Percentiles rank a stretch among this genome's conserved stretches.
phyloP scores from a whole-genome alignment of 2,797 vertebrate species.

The Lacerta viridis region DNA sequence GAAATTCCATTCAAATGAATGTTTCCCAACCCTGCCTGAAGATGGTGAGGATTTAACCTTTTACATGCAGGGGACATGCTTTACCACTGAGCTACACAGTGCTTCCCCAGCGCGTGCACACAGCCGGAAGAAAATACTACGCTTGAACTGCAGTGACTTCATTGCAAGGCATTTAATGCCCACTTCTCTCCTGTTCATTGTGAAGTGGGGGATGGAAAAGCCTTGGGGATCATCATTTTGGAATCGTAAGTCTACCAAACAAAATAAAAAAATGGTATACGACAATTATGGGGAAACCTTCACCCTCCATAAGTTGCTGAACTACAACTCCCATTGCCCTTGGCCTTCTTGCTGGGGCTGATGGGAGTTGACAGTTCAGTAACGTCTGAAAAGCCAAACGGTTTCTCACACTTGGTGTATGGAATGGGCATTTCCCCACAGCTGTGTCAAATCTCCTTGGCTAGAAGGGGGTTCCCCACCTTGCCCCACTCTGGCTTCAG shows the following conservation, averaged over 20 bases:
- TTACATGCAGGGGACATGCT: not conserved
- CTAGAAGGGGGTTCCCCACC: conserved; percentile 74
- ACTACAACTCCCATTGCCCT: too few species aligned
- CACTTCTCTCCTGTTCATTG: not conserved
- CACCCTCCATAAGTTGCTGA: too few species aligned
- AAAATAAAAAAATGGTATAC: not conserved
- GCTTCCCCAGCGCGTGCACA: not conserved
- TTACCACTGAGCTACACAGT: not conserved
- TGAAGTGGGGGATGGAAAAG: not conserved
- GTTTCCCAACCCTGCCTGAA: not conserved
- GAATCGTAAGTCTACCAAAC: not conserved
- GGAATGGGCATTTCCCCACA: not conserved
- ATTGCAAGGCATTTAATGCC: not conserved
- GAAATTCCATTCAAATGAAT: not conserved
- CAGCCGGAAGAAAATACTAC: not conserved
- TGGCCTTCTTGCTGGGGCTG: too few species aligned
- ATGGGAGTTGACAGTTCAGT: too few species aligned
- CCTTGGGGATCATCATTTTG: not conserved
- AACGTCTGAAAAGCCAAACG: too few species aligned
- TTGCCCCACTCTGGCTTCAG: conserved; percentile 96
- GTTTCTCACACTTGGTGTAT: too few species aligned
- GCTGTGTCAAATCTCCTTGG: not conserved
- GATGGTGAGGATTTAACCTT: not conserved
- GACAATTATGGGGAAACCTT: too few species aligned
- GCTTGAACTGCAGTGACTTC: not conserved